Percentiles rank a stretch among this genome's conserved stretches.
Conservation (phyloP, 2,797 vertebrate genomes). For the Coracias cyanogaster region DNA sequence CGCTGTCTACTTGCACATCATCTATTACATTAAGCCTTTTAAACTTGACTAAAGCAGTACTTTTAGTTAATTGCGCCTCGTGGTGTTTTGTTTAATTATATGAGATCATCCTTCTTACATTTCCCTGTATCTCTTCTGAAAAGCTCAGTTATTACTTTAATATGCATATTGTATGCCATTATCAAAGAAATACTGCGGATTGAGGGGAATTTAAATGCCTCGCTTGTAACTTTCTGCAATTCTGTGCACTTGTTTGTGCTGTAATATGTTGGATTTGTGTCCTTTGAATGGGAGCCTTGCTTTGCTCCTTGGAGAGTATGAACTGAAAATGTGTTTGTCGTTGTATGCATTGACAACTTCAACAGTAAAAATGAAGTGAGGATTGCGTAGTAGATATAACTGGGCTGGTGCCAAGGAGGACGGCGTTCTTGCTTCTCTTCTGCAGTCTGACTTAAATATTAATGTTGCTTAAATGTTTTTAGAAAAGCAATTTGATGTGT, state of each 20-base stretch:
- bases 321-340: neutral
- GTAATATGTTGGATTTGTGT: neutral
- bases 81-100: neutral
- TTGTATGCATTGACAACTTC: neutral
- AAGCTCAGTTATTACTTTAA: conserved; percentile 2
- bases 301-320: neutral
- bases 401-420: neutral
- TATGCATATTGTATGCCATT: neutral
- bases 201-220: neutral
- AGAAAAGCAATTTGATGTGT: conserved; percentile 5
- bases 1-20: neutral
- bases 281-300: neutral
- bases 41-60: neutral
- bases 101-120: neutral
- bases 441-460: conserved; percentile 29
- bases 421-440: neutral
- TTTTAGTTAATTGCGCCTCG: neutral
- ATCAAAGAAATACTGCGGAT: neutral
- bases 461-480: conserved; percentile 36
- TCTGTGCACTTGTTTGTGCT: neutral
- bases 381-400: neutral
- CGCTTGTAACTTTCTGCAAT: neutral
- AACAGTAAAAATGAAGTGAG: neutral
- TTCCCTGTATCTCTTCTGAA: neutral
- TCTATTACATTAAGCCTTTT: neutral